Conservation (phyloP, 2,113 vertebrate genomes). For the Hippocampus zosterae region DNA sequence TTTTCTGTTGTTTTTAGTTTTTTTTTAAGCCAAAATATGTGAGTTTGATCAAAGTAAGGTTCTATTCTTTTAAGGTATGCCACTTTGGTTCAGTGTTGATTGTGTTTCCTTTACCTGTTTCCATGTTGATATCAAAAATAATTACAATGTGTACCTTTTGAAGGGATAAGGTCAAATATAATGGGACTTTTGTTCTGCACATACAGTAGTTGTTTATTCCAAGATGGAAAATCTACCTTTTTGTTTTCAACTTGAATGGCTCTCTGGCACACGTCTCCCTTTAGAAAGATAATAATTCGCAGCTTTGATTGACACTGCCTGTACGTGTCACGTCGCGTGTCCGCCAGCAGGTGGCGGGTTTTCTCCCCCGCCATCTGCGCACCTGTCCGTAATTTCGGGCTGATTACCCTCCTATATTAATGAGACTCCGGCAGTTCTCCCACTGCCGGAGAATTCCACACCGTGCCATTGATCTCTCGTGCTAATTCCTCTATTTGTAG, state of each 20-base stretch:
- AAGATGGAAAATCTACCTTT: not conserved
- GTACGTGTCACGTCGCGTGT: no score
- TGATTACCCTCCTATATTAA: no score
- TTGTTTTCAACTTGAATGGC: not conserved
- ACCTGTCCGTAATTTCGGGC: no score
- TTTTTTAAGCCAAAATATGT: slow-evolving; percentile 25
- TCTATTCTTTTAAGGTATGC: slow-evolving; percentile 14
- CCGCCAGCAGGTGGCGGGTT: no score
- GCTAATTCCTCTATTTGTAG: no score
- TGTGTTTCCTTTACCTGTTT: slow-evolving; percentile 41
- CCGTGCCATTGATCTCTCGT: no score
- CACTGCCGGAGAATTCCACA: no score
- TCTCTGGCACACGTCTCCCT: not conserved
- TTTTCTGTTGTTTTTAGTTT: no score
- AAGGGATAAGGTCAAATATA: slow-evolving; percentile 32
- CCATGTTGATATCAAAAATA: slow-evolving; percentile 56
- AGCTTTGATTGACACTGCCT: not conserved
- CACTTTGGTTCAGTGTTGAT: slow-evolving; percentile 32
- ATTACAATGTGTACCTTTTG: slow-evolving; percentile 43
- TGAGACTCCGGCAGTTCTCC: no score
- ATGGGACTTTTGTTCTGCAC: slow-evolving; percentile 3
- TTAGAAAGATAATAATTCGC: not conserved
- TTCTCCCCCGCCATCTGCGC: no score
- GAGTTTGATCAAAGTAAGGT: slow-evolving; percentile 31
- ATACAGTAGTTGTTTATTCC: not conserved